Base-by-base conservation (phyloP, 37 sponge, comb jelly and placozoan species). In the Geodia barretti region DNA sequence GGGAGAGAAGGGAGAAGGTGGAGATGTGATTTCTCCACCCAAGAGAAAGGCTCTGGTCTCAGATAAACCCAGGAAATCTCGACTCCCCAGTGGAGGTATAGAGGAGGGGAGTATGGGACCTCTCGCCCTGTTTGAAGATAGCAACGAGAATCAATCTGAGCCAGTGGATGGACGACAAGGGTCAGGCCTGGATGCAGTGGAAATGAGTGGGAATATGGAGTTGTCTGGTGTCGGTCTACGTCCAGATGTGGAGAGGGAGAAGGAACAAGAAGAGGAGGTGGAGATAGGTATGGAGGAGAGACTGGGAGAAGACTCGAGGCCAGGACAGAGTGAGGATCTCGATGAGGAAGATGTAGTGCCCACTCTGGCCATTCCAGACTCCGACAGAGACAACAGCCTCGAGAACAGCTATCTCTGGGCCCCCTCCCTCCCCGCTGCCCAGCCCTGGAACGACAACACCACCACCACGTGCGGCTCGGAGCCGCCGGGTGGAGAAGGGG, bases 351-450 rank as follows among this genome's bases (percentile, higher is more conserved):
- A 4, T 34, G 79, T 67, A 38, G 39, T 7, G 21, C 19, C 31
- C 21, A 19, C 70, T 14, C 70, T 33, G 70, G 70, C 21, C 54
- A 47, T 47, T 47, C 54, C 54, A 17, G 54, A 47, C 54, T 47
- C 54, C 14, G 72, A 11, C 35, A n/a, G 31, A 7, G 42, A 77
- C 40, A 62, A 61, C 34, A 83, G 83, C 34, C 54, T 74, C 33
- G 83, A 83, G 62, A 37, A 60, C 60, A 77, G 84, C 39, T n/a
- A 76, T 61, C 84, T 54, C 26, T 77, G 76, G 84, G 77, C 39
- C 0, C 35, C 64, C 8, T 77, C 71, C 40, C 61, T 76, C 21
- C 77, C 70, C 54, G 77, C 67, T 0, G 83, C 75, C 41, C 75
- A 73, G 58, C 66, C 58, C 68, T 37, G 67, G 75, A 75, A 60